Evolutionary conservation across 2,113 vertebrate genomes (phyloP).

Genomic region (Lophotis ruficrista): DNA sequence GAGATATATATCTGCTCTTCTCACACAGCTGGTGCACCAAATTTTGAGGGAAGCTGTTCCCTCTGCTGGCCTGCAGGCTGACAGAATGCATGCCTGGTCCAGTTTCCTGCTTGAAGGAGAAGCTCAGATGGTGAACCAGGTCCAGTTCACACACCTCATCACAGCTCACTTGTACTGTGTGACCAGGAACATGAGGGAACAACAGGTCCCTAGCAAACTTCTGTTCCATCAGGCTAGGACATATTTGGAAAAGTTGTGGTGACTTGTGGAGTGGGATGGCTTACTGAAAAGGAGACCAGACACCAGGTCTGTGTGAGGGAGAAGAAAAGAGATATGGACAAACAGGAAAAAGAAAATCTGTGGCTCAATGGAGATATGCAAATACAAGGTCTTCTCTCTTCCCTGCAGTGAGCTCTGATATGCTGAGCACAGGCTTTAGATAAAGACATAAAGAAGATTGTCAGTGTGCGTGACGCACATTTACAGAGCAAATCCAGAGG

Average conservation of each 20-base stretch:
- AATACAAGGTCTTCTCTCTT: neutral
- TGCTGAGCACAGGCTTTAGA: neutral
- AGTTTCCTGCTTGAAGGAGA: neutral
- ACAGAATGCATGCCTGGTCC: neutral
- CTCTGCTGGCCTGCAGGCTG: neutral
- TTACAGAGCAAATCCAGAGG: neutral
- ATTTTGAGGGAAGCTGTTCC: neutral
- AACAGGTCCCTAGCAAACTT: neutral
- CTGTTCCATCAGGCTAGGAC: neutral
- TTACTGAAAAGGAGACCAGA: neutral
- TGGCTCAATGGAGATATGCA: neutral
- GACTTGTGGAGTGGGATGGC: neutral
- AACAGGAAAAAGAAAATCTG: neutral
- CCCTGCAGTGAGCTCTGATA: neutral
- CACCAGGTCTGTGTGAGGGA: neutral
- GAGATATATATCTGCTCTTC: neutral
- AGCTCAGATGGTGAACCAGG: neutral
- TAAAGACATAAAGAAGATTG: neutral
- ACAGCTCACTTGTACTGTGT: neutral
- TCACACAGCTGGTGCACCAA: neutral
- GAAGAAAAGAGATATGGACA: neutral
- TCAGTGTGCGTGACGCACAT: neutral
- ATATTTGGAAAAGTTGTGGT: neutral
- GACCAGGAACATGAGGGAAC: neutral
- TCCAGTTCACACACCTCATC: neutral